phyloP scores from a whole-genome alignment of 2,888 invertebrate species.

The Cerastis rubricosa region DNA sequence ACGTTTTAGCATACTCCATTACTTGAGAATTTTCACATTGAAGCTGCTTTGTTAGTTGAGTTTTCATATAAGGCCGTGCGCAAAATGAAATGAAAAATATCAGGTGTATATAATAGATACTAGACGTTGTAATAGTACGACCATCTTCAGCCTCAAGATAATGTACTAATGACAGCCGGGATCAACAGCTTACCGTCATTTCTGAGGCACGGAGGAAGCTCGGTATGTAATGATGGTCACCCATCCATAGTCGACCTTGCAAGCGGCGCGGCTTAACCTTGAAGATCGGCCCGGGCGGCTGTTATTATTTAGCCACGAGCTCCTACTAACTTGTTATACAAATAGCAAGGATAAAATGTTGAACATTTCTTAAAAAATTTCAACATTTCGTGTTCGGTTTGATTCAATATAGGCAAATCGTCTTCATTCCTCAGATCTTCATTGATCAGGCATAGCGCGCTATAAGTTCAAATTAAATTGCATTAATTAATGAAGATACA shows the following conservation, averaged over 20 bases:
- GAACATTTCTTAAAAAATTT: not conserved
- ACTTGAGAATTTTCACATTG: not conserved
- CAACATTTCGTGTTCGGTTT: not conserved
- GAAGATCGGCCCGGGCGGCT: not conserved
- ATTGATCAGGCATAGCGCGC: not conserved
- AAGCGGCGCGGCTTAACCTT: not conserved
- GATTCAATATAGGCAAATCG: not conserved
- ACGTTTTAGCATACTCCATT: not conserved
- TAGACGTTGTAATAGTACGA: not conserved
- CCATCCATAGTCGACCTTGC: not conserved
- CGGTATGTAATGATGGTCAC: not conserved
- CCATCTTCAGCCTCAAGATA: not conserved
- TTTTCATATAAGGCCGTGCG: not conserved
- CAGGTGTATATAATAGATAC: not conserved
- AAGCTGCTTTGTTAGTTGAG: constrained; percentile 14
- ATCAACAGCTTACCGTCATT: not conserved
- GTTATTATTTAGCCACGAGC: not conserved
- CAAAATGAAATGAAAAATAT: not conserved
- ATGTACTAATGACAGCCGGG: not conserved
- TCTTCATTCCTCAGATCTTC: not conserved
- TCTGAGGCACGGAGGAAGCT: not conserved
- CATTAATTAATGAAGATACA: constrained; percentile 41
- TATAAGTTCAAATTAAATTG: constrained; percentile 34
- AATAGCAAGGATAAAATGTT: not conserved
- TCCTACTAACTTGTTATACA: not conserved